Evolutionary conservation across 2,113 vertebrate genomes (phyloP).

Genomic region (Mobula hypostoma): DNA sequence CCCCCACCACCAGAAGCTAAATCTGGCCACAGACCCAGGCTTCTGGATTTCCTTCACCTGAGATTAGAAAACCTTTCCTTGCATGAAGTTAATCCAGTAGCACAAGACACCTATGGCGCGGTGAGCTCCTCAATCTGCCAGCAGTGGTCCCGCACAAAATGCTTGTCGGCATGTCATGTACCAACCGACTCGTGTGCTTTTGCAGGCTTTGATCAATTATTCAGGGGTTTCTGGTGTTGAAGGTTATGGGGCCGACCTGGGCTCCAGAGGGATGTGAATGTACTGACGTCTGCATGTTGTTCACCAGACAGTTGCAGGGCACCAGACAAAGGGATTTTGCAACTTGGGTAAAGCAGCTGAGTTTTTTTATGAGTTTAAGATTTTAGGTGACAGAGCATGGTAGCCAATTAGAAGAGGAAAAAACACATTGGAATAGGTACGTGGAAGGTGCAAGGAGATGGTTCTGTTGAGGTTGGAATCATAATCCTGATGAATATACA

Average conservation of each 20-base stretch:
- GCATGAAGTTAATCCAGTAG: too few species aligned
- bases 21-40: too few species aligned
- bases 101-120: too few species aligned
- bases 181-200: too few species aligned
- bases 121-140: too few species aligned
- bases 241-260: background rate
- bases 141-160: too few species aligned
- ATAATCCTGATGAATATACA: background rate
- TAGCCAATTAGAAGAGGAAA: background rate
- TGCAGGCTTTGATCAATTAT: too few species aligned
- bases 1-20: too few species aligned
- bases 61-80: too few species aligned
- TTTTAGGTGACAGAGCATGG: background rate
- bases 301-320: background rate
- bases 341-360: too few species aligned
- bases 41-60: too few species aligned
- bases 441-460: background rate
- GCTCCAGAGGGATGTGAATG: background rate
- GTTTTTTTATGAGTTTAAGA: background rate
- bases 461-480: background rate
- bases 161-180: too few species aligned
- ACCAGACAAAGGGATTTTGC: background rate
- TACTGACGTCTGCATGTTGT: background rate
- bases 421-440: background rate
- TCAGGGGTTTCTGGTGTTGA: background rate